Base-by-base conservation (phyloP, 2,888 invertebrate species). In the Dynastes grantii region DNA sequence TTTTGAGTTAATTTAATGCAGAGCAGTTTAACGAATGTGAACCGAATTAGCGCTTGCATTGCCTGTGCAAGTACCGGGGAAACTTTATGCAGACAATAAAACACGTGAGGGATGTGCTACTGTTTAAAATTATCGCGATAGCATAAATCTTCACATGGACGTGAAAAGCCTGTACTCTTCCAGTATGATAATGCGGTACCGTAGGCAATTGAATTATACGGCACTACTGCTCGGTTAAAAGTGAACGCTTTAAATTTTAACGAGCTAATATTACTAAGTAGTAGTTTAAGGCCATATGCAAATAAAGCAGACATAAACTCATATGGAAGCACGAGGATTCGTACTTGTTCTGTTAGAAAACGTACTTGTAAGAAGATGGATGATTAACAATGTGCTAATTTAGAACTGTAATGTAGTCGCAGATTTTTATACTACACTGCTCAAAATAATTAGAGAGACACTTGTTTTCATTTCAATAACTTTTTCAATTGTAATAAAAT, bases 1-100 rank as follows among this genome's bases (percentile, higher is more conserved):
- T 81, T 82, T 83, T 83, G 80, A 81, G 82, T 81, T 84, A 85
- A 85, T 84, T 85, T 84, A 84, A 85, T 84, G 83, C 81, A 79
- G 78, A 71, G 77, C 81, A 81, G 81, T 84, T 83, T 83, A 84
- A 81, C 79, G 82, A 83, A 84, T 84, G 61, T 22, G 61, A 61
- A 84, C 78, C 79, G 76, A 75, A 75, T 75, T 75, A 75, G 61
- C 73, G 73, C 73, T 37, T 71, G 55, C 55, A 71, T 40, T 61
- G 73, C 73, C 58, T 5, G 45, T 75, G 45, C 45, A 61, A 75
- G 61, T 75, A 40, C 73, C 51, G 51, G 27, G 73, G 61, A 75
- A 75, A 61, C 61, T 73, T 58, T 58, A 58, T 40, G 73, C 73
- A 58, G 40, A 73, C 58, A 45, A 71, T 71, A 71, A 71, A 71